A percentile compares a stretch with the other conserved stretches of the same genome.
Evolutionary conservation across 2,113 vertebrate genomes (phyloP).

Genomic region (Toxotes jaculatrix): DNA sequence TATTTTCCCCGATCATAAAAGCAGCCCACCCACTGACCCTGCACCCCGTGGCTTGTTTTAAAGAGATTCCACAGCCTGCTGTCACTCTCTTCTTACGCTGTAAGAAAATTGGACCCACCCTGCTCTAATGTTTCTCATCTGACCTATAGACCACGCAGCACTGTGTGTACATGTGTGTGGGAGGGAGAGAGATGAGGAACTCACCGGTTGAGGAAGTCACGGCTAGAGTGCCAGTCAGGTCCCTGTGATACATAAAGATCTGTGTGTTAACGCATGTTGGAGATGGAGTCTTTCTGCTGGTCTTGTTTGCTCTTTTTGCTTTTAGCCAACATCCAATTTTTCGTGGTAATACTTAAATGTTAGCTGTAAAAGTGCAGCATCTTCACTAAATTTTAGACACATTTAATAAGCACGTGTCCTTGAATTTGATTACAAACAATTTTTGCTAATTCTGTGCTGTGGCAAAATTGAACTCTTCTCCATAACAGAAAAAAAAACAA

Average conservation of each 20-base stretch:
- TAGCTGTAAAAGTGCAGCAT: not conserved
- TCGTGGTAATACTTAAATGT: not conserved
- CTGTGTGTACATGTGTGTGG: not conserved
- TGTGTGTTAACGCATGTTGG: conserved; percentile 56
- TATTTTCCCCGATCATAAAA: conserved; percentile 55
- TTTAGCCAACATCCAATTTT: not conserved
- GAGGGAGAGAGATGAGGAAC: conserved; percentile 44
- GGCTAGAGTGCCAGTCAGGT: conserved; percentile 82
- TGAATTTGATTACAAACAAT: not conserved
- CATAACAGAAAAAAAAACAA: not conserved
- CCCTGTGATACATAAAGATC: conserved; percentile 84
- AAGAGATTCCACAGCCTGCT: conserved; percentile 54
- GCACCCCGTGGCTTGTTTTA: conserved; percentile 28
- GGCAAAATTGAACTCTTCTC: not conserved
- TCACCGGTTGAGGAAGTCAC: conserved; percentile 84
- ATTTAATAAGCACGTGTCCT: not conserved
- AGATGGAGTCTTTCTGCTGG: conserved; percentile 1
- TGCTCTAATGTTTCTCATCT: conserved; percentile 39
- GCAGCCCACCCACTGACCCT: conserved; percentile 52
- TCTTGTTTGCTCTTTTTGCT: not conserved
- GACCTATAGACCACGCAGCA: conserved; percentile 17
- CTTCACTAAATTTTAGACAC: not conserved
- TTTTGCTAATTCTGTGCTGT: not conserved
- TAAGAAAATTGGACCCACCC: conserved; percentile 49
- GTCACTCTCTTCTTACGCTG: conserved; percentile 31